phyloP scores from a whole-genome alignment of 2,113 vertebrate species.

The Dromas ardeola region DNA sequence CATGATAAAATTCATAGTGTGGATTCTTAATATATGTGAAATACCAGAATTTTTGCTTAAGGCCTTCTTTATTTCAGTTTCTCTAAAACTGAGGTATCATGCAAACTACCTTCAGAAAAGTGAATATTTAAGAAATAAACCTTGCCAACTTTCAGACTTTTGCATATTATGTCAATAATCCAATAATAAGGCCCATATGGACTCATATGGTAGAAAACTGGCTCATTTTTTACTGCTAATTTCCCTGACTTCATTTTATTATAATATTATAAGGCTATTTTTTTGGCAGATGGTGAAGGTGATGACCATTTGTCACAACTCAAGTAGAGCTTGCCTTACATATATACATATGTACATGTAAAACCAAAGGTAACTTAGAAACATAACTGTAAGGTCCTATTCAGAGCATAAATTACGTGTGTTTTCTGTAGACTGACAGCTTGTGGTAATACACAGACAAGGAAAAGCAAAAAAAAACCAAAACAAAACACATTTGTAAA shows the following conservation, averaged over 20 bases:
- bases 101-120: not conserved
- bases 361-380: not conserved
- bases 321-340: not conserved
- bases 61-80: not conserved
- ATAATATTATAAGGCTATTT: not conserved
- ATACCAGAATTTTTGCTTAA: not conserved
- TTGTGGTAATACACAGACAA: not conserved
- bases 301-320: not conserved
- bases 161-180: not conserved
- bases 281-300: not conserved
- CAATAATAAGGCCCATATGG: not conserved
- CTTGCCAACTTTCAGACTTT: not conserved
- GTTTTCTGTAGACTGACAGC: not conserved
- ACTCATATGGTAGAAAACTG: too few species aligned
- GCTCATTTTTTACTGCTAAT: not conserved
- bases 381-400: not conserved
- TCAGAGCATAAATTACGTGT: not conserved
- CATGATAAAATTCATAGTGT: not conserved
- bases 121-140: not conserved
- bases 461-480: not conserved
- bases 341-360: not conserved
- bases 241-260: not conserved
- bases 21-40: not conserved
- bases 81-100: not conserved
- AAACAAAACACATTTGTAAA: not conserved